Evolutionary conservation across 2,888 invertebrate genomes (phyloP).

Genomic region (Chamaedrilus cognettii): DNA sequence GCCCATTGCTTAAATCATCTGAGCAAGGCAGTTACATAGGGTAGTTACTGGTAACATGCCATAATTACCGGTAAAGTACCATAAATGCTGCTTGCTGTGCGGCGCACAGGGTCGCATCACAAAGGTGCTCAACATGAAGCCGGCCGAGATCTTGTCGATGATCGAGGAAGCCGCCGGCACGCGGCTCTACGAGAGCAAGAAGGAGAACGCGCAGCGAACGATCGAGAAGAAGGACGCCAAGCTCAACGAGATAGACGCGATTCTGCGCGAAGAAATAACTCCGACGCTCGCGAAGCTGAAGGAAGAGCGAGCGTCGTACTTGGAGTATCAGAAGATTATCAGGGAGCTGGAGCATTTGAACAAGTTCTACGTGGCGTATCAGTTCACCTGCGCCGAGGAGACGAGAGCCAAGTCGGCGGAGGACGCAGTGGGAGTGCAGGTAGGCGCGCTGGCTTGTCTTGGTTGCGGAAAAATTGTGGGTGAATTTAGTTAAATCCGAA

Average conservation of each 20-base stretch:
- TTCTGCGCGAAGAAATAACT: constrained; percentile 78
- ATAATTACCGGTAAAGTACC: not conserved
- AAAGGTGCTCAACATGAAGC: constrained; percentile 99
- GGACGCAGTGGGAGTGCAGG: not conserved
- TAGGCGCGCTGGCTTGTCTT: too few relatives aligned
- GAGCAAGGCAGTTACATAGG: too few relatives aligned
- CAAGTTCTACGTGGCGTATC: constrained; percentile 74
- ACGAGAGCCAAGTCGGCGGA: not conserved
- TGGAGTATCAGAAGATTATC: constrained; percentile 83
- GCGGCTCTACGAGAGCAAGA: constrained; percentile 93
- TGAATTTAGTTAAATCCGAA: too few relatives aligned
- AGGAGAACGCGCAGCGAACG: constrained; percentile 79
- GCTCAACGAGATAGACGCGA: constrained; percentile 78
- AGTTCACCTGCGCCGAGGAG: constrained; percentile 66
- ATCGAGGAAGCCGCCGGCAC: constrained; percentile 99
- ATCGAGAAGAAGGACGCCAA: constrained; percentile 93
- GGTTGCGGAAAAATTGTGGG: too few relatives aligned
- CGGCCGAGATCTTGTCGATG: constrained; percentile 79
- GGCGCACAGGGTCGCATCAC: constrained; percentile 97
- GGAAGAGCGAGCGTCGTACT: constrained; percentile 79
- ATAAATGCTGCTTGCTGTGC: not conserved
- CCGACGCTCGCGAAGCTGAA: constrained; percentile 85
- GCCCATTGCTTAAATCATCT: too few relatives aligned
- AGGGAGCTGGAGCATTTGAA: constrained; percentile 82
- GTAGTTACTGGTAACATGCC: too few relatives aligned